These are phyloP conservation scores for Cygnus olor DNA, from an alignment of 2,797 vertebrate genomes.

Conservation along the genomic window DNA sequence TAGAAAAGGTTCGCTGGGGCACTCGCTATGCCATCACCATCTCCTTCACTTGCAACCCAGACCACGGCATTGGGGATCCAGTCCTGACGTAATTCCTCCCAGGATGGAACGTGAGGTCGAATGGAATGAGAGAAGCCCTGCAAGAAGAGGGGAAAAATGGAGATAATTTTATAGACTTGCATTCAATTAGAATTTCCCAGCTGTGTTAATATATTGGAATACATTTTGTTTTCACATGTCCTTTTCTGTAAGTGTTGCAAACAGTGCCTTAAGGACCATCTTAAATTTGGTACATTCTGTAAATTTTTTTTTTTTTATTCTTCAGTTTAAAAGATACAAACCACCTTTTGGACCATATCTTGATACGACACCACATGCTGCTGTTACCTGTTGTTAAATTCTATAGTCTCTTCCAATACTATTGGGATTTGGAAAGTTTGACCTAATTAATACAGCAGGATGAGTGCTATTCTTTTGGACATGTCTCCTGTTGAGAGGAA, in stretches of 20 bases:
- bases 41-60: constrained; percentile 93
- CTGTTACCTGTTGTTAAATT: neutral
- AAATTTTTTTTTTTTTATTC: neutral
- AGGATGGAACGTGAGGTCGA: neutral
- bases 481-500: neutral
- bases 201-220: neutral
- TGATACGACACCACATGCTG: neutral
- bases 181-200: neutral
- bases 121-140: constrained; percentile 35
- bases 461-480: neutral
- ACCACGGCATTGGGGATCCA: constrained; percentile 87
- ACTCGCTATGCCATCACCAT: constrained; percentile 94
- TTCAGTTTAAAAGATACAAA: neutral
- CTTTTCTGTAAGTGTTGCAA: neutral
- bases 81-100: constrained; percentile 62
- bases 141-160: neutral
- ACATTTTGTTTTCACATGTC: accelerated
- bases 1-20: constrained; percentile 93
- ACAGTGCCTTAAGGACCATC: neutral
- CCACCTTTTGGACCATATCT: neutral
- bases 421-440: neutral
- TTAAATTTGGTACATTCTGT: neutral
- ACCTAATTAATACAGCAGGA: neutral
- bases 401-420: neutral
- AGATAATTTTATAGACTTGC: neutral